phyloP scores from a whole-genome alignment of 2,113 vertebrate species.

The Odobenus rosmarus region DNA sequence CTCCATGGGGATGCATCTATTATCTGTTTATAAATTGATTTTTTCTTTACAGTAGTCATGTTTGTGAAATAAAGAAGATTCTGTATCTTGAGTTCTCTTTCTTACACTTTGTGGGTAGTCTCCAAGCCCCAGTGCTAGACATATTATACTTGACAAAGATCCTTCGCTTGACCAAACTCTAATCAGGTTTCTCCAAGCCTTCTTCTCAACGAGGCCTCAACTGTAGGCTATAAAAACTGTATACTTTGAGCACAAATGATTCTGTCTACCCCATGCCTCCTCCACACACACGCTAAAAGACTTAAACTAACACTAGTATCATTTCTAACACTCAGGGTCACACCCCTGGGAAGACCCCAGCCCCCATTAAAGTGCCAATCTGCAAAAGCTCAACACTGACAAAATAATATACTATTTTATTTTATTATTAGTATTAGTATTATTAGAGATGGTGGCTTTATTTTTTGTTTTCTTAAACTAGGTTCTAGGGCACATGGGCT shows the following conservation, averaged over 20 bases:
- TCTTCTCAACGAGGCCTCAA: neutral
- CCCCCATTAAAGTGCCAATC: neutral
- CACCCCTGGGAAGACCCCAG: neutral
- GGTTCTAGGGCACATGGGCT: no score
- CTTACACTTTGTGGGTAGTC: neutral
- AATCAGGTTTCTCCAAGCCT: neutral
- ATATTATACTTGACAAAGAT: no score
- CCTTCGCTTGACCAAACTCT: neutral
- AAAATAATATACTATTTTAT: neutral
- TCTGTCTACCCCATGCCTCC: accelerated
- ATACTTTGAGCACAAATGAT: neutral
- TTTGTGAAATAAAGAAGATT: neutral
- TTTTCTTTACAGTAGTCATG: neutral
- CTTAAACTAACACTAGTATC: neutral
- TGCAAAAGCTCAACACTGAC: neutral
- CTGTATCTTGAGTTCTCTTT: neutral
- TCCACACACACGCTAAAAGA: neutral
- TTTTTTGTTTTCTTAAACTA: no score
- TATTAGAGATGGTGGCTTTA: no score
- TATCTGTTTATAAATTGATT: neutral
- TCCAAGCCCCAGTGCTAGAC: neutral
- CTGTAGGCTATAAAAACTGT: neutral
- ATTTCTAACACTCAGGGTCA: neutral
- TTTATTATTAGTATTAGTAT: neutral
- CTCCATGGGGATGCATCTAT: neutral